phyloP scores from a whole-genome alignment of 2,888 invertebrate genomes.

The Parapristionchus giblindavisi region DNA sequence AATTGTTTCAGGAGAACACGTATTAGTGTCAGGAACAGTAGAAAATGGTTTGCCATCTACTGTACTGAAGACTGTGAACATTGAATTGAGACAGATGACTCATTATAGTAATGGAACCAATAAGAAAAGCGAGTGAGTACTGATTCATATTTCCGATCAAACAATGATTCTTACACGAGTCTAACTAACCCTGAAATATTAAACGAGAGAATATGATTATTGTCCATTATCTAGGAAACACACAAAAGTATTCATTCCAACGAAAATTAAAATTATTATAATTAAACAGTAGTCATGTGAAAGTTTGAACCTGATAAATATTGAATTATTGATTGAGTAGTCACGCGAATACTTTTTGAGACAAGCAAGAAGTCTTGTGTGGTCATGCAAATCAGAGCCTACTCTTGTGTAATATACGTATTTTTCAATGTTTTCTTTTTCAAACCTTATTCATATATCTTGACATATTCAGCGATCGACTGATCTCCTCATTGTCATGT shows the following conservation, averaged over 20 bases:
- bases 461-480: constrained; percentile 15
- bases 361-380: too few species aligned
- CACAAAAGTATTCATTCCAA: too few species aligned
- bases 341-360: too few species aligned
- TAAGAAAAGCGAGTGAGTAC: constrained; percentile 34
- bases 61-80: constrained; percentile 24
- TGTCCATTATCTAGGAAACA: too few species aligned
- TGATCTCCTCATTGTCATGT: constrained; percentile 33
- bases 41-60: constrained; percentile 34
- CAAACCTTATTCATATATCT: background rate
- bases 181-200: background rate
- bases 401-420: background rate
- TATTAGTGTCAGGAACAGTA: constrained; percentile 28
- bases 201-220: too few species aligned
- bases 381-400: background rate
- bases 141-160: background rate
- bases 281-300: too few species aligned
- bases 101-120: constrained; percentile 36
- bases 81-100: constrained; percentile 26
- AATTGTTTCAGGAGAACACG: constrained; percentile 31
- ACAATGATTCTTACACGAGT: background rate
- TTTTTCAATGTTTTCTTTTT: background rate
- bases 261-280: too few species aligned
- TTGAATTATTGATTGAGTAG: too few species aligned
- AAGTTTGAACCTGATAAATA: too few species aligned